Evolutionary conservation across 2,797 vertebrate genomes (phyloP), one percentile per base, ranked within the genome.

Genomic region (Oreochromis grahami): DNA sequence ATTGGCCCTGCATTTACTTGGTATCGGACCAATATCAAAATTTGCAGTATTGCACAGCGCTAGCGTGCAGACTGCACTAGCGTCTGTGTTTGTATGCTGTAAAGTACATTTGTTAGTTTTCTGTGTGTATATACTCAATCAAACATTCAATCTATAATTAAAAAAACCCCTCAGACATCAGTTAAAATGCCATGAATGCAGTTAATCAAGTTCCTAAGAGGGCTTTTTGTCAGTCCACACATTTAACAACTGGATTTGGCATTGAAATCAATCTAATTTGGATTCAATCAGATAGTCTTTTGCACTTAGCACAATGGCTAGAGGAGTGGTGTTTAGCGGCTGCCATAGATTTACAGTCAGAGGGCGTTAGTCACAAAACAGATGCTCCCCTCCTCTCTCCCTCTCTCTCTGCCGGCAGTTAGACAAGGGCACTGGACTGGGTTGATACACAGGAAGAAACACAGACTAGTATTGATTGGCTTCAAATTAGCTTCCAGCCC

Each of bases 381-480:
- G 89, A 93, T 91, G 91, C 90, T 89, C 88, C 78, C 79, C 82
- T 84, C 79, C 50, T 84, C 77, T 78, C 70, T 68, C 89, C 90
- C 86, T 76, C 80, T 87, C 82, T 84, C 76, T 82, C 70, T 72
- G 86, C 85, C 55, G 72, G 78, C 86, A 88, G 91, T 90, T 84
- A 90, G 92, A 90, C 94, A 92, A 93, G 95, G 93, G 93, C 91
- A 92, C 88, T 21, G 84, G 91, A 93, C 88, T 51, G 76, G 56
- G 88, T 86, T 93, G 81, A 94, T 90, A 91, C 93, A 91, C 94
- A 92, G 93, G 95, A 96, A 96, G 93, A 94, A 92, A 94, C 93
- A 91, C 91, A 94, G 92, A 95, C 95, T 29, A 43, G 21, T 96
- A 96, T 96, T 95, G 95, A 96, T 96, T 93, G 86, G 89, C 91